Conservation (phyloP, 2,888 invertebrate species). For the Neelides folsomi region DNA sequence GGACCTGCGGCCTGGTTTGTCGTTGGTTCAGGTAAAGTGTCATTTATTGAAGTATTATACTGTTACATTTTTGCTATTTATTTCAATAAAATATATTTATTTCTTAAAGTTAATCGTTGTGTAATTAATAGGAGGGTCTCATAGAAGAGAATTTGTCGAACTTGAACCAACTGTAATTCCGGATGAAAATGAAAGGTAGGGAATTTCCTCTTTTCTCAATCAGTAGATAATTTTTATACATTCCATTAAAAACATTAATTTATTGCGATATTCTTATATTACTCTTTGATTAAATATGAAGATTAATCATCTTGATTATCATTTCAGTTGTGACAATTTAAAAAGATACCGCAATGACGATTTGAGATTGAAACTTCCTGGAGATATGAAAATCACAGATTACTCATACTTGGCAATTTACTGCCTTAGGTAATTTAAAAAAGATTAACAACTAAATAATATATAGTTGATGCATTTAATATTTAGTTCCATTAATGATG, state of each 20-base stretch:
- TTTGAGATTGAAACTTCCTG: constrained; percentile 75
- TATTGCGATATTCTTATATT: not conserved
- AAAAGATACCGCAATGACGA: constrained; percentile 79
- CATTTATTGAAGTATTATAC: no score
- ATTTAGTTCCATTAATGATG: no score
- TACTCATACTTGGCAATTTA: constrained; percentile 83
- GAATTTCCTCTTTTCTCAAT: not conserved
- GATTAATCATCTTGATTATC: not conserved
- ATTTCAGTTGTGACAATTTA: constrained; percentile 53
- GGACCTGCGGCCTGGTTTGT: constrained; percentile 27
- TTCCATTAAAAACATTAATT: not conserved
- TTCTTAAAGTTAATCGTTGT: no score
- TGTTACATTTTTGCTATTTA: no score
- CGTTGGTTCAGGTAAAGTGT: constrained; percentile 22
- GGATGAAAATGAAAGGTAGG: constrained; percentile 25
- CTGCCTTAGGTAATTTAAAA: no score
- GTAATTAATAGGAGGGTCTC: no score
- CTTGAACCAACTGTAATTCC: constrained; percentile 22
- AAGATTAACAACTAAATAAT: no score
- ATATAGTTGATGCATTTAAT: no score
- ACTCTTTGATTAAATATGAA: not conserved
- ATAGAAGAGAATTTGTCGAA: constrained; percentile 17
- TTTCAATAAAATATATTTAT: no score
- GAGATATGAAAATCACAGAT: constrained; percentile 69
- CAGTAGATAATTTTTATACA: not conserved